Evolutionary conservation across 2,113 vertebrate species (phyloP), one percentile per base, ranked within the genome.

Genomic region (Erpornis zantholeuca): DNA sequence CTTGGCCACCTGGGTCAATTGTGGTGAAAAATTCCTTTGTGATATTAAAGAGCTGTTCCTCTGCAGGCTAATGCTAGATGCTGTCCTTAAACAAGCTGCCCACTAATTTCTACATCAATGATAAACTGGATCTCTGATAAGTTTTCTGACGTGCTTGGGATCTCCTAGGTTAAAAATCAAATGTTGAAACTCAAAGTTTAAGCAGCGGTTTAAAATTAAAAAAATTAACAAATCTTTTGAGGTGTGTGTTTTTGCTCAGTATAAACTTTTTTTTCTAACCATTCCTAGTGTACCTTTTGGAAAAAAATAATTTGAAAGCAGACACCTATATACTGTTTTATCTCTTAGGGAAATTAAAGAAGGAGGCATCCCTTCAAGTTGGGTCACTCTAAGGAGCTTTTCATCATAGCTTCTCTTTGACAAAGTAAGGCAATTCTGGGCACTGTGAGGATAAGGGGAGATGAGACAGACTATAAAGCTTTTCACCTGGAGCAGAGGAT

Each of bases 401-500:
- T 79, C 29, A 64, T 85, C 36, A 50, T 31, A 71, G 25, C 28
- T 91, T 71, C 40, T 82, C 12, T 61, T 36, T 91, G 61, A 60
- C 36, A 72, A 94, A 94, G 23, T 57, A n/a, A 35, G 66, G 54
- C 50, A 77, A 23, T 86, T 84, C 70, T 77, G 45, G 57, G 89
- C 44, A 87, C 57, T 65, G n/a, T 50, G 77, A 89, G 86, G 61
- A 68, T 94, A 88, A 91, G 60, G 29, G 24, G 28, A 81, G 35
- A 88, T 89, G 78, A 90, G 87, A 90, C 22, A 79, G 31, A 60
- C 81, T 91, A 38, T 56, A 91, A 94, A 88, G 83, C 38, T 86
- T 94, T 94, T 84, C 44, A 95, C 83, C 80, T 89, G 65, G 64
- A 88, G 86, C 65, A 84, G 72, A 66, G 44, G 56, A 75, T 71